phyloP scores from a whole-genome alignment of 2,888 invertebrate genomes.

The Baccha elongata region DNA sequence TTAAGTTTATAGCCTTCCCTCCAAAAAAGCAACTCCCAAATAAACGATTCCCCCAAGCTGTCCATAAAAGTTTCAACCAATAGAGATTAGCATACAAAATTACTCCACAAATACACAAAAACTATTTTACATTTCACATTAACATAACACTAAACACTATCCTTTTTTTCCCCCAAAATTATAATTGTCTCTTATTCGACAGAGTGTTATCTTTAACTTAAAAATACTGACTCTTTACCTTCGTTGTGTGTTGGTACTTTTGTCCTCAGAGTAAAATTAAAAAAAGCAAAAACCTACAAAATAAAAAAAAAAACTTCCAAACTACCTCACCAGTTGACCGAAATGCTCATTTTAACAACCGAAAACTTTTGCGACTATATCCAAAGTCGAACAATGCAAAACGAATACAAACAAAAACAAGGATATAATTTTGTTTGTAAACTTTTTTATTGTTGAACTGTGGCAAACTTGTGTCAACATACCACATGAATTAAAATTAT shows the following conservation, averaged over 20 bases:
- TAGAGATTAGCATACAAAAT: constrained; percentile 60
- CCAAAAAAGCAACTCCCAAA: no score
- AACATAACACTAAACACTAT: constrained; percentile 54
- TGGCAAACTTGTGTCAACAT: background rate
- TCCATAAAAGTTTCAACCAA: constrained; percentile 5
- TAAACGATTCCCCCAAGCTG: background rate
- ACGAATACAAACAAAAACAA: background rate
- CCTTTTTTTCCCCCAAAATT: constrained; percentile 12
- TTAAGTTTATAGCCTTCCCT: no score
- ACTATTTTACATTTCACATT: constrained; percentile 54
- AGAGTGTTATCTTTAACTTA: constrained; percentile 15
- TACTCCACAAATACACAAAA: constrained; percentile 28
- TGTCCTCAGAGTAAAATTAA: constrained; percentile 15
- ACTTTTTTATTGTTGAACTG: background rate
- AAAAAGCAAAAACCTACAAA: background rate
- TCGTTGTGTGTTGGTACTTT: background rate
- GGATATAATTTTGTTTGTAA: background rate
- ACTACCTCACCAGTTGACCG: constrained; percentile 12
- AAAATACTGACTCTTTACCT: constrained; percentile 5
- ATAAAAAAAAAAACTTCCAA: background rate
- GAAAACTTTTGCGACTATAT: background rate
- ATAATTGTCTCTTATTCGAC: constrained; percentile 23
- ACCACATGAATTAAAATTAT: no score
- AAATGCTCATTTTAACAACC: background rate
- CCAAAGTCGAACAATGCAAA: background rate